Base-by-base conservation (phyloP, 2,888 invertebrate genomes). In the Hydropsyche betteni region DNA sequence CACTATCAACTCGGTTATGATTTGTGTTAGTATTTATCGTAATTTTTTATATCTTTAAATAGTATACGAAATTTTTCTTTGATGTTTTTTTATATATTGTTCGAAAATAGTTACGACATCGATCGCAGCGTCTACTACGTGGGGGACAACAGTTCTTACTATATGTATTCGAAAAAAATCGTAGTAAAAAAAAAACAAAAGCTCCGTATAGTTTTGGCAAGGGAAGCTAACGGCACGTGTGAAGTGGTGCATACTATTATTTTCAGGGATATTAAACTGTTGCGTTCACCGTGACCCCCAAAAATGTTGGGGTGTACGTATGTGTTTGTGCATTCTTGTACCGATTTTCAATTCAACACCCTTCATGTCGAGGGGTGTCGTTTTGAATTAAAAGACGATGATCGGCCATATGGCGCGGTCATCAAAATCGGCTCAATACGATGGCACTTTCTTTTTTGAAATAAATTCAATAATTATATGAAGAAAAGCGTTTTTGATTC, bases 201-300 rank as follows among this genome's bases (percentile, higher is more conserved):
- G 44, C 44, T 44, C 64, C 33, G 34, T 36, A 64, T 34, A 36
- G 64, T 64, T 34, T 64, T 64, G 10, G n/a, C 36, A n/a, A 64
- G 64, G 34, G 77, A 76, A 74, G 74, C 53, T 10, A 44, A 53
- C 74, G 51, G 50, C 71, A 79, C 79, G 75, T 33, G 79, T 76
- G 79, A 77, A 77, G 76, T 69, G 77, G 77, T 77, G 79, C 79
- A 79, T 79, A 76, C 70, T 77, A 79, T 79, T 79, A 79, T 76
- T 70, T 74, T 38, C 58, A 64, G 68, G 69, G 76, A 76, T 77
- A 79, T 77, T 79, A 79, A 79, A 79, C 76, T 76, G 72, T 72
- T 72, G 70, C 70, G 52, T 52, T 12, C n/a, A 33, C 52, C 34
- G n/a, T 36, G 70, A 53, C 34, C 70, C 64, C 64, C 34, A n/a